phyloP scores from a whole-genome alignment of 2,113 vertebrate species.

The Andinoacara biseriatus region DNA sequence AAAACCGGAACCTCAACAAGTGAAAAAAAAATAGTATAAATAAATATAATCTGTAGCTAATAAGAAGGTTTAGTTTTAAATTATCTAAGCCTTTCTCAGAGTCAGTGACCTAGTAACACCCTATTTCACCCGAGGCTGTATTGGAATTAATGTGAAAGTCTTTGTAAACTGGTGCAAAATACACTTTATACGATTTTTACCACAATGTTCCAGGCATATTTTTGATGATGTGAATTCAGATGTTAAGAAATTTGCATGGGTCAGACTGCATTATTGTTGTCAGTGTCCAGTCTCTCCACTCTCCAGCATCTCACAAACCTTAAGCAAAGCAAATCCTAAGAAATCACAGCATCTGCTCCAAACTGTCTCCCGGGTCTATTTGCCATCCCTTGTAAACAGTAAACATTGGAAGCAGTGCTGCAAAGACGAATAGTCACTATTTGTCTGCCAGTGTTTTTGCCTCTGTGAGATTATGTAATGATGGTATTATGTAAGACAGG shows the following conservation, averaged over 20 bases:
- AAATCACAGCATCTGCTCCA: neutral
- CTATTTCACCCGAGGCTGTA: neutral
- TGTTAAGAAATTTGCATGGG: neutral
- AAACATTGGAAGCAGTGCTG: slow-evolving; percentile 21
- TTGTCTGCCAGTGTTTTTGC: slow-evolving; percentile 22
- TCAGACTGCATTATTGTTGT: neutral
- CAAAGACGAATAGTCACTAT: slow-evolving; percentile 8
- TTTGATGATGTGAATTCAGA: neutral
- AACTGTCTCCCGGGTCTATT: neutral
- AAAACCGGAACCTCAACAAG: neutral
- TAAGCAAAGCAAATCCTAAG: neutral
- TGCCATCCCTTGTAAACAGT: slow-evolving; percentile 17
- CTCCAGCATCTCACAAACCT: neutral
- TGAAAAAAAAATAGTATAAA: neutral
- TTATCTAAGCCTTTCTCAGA: slow-evolving; percentile 11
- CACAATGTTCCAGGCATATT: neutral
- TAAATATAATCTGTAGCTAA: slow-evolving; percentile 1
- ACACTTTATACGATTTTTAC: neutral
- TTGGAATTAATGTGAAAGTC: neutral
- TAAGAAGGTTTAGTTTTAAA: neutral
- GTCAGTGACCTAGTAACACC: slow-evolving; percentile 26
- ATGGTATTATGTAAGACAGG: slow-evolving; percentile 50
- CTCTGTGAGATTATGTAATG: slow-evolving; percentile 47
- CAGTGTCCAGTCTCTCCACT: neutral
- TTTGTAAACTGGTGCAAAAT: neutral